Evolutionary conservation across 2,113 vertebrate genomes (phyloP).

Genomic region (Chauna torquata): DNA sequence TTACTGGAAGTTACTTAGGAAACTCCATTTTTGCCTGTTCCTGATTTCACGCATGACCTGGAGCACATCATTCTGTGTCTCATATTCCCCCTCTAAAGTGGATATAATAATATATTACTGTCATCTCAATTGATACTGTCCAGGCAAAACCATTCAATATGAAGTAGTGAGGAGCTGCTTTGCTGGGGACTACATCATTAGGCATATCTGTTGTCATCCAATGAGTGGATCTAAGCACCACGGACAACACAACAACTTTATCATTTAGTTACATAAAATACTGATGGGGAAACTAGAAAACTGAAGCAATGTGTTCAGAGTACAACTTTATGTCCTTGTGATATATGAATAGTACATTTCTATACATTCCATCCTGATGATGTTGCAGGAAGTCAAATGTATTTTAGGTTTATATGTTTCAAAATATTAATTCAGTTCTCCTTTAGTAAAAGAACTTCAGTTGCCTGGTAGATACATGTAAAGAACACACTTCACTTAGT

Average conservation of each 20-base stretch:
- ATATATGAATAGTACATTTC: neutral
- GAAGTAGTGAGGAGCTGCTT: accelerated
- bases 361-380: neutral
- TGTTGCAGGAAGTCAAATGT: neutral
- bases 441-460: neutral
- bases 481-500: neutral
- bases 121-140: accelerated
- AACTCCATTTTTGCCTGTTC: neutral
- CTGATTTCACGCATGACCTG: neutral
- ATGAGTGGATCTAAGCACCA: neutral
- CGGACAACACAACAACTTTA: neutral
- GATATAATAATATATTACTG: neutral
- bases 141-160: neutral
- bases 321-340: neutral
- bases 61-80: neutral
- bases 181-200: accelerated
- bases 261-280: neutral
- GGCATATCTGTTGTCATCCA: neutral
- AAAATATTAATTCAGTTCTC: neutral
- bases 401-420: neutral
- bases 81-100: accelerated
- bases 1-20: neutral
- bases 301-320: neutral
- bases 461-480: neutral
- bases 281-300: neutral